Percentiles rank a stretch among this genome's conserved stretches.
These are phyloP conservation scores for Coleophora flavipennella DNA, from an alignment of 2,888 invertebrate species.

Conservation along the genomic window DNA sequence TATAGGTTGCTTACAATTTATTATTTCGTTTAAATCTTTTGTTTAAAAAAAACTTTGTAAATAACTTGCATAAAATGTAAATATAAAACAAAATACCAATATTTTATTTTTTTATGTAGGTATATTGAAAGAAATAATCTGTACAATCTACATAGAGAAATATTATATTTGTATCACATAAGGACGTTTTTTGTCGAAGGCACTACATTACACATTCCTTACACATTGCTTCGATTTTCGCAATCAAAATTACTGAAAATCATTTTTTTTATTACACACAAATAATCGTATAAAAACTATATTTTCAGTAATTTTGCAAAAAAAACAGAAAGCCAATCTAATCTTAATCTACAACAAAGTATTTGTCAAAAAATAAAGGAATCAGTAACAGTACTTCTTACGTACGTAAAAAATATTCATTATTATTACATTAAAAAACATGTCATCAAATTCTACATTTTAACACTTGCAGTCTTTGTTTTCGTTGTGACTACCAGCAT, in stretches of 20 bases:
- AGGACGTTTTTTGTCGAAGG: constrained; percentile 64
- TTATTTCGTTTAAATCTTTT: too few species aligned
- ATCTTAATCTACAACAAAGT: constrained; percentile 47
- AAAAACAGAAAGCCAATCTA: constrained; percentile 8
- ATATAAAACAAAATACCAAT: constrained; percentile 11
- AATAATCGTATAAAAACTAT: constrained; percentile 12
- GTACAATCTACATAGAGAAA: constrained; percentile 57
- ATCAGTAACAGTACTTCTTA: constrained; percentile 49
- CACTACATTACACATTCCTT: constrained; percentile 38
- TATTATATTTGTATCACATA: constrained; percentile 69
- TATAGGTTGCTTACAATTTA: too few species aligned
- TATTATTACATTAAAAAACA: constrained; percentile 30
- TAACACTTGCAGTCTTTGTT: constrained; percentile 68
- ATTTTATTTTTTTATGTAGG: constrained; percentile 45
- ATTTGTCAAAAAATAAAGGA: constrained; percentile 64
- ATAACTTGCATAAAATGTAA: constrained; percentile 26
- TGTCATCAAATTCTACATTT: constrained; percentile 45
- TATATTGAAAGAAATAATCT: constrained; percentile 67
- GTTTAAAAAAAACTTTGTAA: too few species aligned
- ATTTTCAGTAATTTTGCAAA: constrained; percentile 7
- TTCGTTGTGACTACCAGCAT: constrained; percentile 71
- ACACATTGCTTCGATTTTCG: neutral
- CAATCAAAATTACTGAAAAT: constrained; percentile 12
- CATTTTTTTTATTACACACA: neutral
- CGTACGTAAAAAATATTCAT: constrained; percentile 46